Evolutionary conservation across 2,888 invertebrate genomes (phyloP).

Genomic region (Pseudococcus longispinus): DNA sequence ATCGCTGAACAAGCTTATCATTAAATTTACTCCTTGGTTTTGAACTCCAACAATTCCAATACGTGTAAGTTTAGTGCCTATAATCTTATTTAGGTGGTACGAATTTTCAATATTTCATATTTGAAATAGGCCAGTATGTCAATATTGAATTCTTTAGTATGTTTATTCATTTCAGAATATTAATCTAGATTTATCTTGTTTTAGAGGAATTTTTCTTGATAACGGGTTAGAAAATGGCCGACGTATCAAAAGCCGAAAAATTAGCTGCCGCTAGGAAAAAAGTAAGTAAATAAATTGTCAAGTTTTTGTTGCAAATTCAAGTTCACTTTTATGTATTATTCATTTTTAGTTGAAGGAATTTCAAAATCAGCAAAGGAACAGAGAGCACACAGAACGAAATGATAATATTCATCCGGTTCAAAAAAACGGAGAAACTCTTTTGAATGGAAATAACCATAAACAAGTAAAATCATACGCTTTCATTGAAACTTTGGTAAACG

Average conservation of each 20-base stretch:
- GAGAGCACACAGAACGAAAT: slow-evolving; percentile 8
- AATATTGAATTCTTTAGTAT: neutral
- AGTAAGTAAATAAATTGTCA: neutral
- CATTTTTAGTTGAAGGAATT: slow-evolving; percentile 46
- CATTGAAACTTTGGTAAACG: neutral
- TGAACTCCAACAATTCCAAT: neutral
- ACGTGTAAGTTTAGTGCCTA: neutral
- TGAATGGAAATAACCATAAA: slow-evolving; percentile 21
- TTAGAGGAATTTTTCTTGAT: neutral
- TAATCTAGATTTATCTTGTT: neutral
- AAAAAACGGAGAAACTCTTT: neutral
- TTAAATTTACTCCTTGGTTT: neutral
- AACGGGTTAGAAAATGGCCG: neutral
- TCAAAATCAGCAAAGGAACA: slow-evolving; percentile 48
- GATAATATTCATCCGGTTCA: neutral
- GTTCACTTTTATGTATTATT: neutral
- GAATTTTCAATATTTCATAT: neutral
- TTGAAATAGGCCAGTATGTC: neutral
- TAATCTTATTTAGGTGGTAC: neutral
- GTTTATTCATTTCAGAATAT: neutral
- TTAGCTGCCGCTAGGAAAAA: slow-evolving; percentile 49
- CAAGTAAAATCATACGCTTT: neutral
- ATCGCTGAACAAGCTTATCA: neutral
- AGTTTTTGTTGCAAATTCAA: neutral
- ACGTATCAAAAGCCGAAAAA: slow-evolving; percentile 49